Conservation (phyloP, 2,113 vertebrate genomes). For the Origma solitaria region DNA sequence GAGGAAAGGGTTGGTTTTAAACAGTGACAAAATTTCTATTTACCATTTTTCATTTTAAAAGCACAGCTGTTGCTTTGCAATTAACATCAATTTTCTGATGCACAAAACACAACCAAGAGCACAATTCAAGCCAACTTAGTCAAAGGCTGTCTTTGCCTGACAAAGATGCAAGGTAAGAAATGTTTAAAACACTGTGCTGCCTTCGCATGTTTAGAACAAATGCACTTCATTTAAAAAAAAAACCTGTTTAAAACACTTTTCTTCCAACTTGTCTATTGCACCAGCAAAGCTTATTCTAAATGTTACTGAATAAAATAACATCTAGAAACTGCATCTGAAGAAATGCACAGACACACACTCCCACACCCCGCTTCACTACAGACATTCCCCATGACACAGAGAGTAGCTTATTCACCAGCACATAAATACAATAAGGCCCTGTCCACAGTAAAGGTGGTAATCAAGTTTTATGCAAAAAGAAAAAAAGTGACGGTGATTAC, state of each 20-base stretch:
- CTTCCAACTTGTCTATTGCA: neutral
- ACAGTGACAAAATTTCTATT: neutral
- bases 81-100: neutral
- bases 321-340: neutral
- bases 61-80: neutral
- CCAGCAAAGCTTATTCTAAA: neutral
- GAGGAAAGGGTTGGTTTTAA: neutral
- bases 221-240: neutral
- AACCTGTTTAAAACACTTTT: neutral
- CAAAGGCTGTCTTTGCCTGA: neutral
- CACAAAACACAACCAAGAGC: neutral
- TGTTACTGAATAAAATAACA: neutral
- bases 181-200: neutral
- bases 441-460: neutral
- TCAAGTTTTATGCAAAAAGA: neutral
- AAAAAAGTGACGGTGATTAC: neutral
- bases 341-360: neutral
- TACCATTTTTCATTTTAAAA: neutral
- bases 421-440: neutral
- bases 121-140: neutral
- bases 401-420: fast-evolving
- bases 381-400: neutral
- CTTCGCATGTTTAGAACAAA: neutral
- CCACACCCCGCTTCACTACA: neutral
- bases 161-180: neutral